Evolutionary conservation across 2,888 invertebrate species (phyloP).

Genomic region (Ophion costatus): DNA sequence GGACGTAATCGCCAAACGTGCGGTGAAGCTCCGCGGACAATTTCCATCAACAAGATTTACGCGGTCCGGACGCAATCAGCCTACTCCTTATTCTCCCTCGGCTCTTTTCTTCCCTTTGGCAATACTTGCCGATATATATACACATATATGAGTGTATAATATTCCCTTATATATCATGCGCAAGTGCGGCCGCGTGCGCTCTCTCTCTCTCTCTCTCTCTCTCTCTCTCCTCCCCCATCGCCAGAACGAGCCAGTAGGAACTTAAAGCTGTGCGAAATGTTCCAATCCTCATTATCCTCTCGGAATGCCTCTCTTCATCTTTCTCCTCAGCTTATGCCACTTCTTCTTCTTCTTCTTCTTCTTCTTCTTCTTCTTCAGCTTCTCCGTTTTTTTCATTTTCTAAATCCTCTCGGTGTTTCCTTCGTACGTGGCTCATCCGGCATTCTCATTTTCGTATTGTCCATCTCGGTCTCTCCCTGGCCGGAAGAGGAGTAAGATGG

Average conservation of each 20-base stretch:
- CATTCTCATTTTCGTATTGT: conserved; percentile 32
- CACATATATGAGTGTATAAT: conserved; percentile 32
- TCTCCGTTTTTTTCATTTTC: conserved; percentile 7
- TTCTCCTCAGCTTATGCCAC: conserved; percentile 9
- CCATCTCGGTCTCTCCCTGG: conserved; percentile 2
- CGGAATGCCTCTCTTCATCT: conserved; percentile 31
- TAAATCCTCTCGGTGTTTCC: conserved; percentile 54
- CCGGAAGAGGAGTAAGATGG: conserved; percentile 28
- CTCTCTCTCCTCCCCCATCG: conserved; percentile 38
- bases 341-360: conserved; percentile 31
- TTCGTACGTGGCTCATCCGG: conserved; percentile 9
- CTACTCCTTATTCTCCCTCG: conserved; percentile 63
- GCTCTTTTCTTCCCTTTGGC: conserved; percentile 35
- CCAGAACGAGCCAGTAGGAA: conserved; percentile 39
- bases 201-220: conserved; percentile 39
- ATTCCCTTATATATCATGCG: conserved; percentile 22
- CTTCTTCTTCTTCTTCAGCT: conserved; percentile 29
- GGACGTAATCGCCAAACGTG: conserved; percentile 79
- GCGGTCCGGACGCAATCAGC: conserved; percentile 80
- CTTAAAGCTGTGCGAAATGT: conserved; percentile 53
- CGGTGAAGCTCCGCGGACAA: conserved; percentile 79
- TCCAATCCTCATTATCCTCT: conserved; percentile 65
- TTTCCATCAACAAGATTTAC: conserved; percentile 82
- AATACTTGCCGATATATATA: conserved; percentile 29
- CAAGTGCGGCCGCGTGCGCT: neutral